A percentile compares a stretch with the other conserved stretches of the same genome.
Evolutionary conservation across 1,140 invertebrate genomes (phyloP).

Genomic region (Lordiphosa mommai): DNA sequence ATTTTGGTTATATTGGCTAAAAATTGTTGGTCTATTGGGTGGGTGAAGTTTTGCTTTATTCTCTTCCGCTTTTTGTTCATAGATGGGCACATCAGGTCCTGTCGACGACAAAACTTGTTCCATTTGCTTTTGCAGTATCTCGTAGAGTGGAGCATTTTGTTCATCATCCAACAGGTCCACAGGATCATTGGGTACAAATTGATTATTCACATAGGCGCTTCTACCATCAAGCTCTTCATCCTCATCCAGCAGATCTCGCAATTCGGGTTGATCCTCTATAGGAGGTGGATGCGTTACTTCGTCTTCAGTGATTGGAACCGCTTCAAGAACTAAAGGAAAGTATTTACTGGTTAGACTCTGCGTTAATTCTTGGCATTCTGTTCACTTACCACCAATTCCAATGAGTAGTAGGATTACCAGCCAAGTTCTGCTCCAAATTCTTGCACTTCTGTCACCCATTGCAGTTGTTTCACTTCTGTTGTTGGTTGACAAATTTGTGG

Average conservation of each 20-base stretch:
- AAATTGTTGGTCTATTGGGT: constrained; percentile 48
- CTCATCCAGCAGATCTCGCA: constrained; percentile 32
- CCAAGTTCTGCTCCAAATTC: constrained; percentile 1
- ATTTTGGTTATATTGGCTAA: constrained; percentile 15
- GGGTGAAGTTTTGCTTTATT: constrained; percentile 27
- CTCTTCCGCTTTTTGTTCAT: constrained; percentile 23
- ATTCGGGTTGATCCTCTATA: constrained; percentile 12
- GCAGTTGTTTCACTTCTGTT: constrained; percentile 50
- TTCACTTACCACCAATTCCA: constrained; percentile 35
- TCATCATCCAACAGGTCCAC: constrained; percentile 44
- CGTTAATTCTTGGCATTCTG: too few species aligned
- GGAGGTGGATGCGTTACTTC: constrained; percentile 19
- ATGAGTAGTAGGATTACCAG: constrained; percentile 36
- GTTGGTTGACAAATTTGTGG: constrained; percentile 10
- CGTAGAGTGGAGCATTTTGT: constrained; percentile 58
- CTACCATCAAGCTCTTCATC: constrained; percentile 63
- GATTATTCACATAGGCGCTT: constrained; percentile 72
- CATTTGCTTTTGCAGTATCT: constrained; percentile 73
- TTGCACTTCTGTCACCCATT: constrained; percentile 39
- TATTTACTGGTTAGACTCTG: background rate
- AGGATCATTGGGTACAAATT: constrained; percentile 58
- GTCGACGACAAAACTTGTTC: constrained; percentile 60
- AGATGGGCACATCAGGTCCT: constrained; percentile 51
- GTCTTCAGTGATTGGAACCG: constrained; percentile 13
- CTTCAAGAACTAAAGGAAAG: constrained; percentile 16